Base-by-base conservation (phyloP, 2,113 vertebrate genomes). In the Nestor notabilis region DNA sequence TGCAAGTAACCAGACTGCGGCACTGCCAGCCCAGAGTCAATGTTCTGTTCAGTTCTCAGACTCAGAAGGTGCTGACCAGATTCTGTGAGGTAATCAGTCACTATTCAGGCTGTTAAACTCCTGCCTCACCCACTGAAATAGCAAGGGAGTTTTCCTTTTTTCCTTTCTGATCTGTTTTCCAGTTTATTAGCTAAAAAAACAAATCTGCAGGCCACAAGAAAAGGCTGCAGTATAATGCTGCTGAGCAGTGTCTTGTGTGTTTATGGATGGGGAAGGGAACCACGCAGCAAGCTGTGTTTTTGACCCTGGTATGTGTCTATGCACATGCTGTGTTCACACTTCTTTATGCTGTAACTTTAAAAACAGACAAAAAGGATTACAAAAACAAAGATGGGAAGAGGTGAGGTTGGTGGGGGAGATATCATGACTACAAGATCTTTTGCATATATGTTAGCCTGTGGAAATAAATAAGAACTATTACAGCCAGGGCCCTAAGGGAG, bases 401-500 rank as follows among this genome's bases (percentile, higher is more conserved):
- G 60, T 95, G 71, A 95, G 47, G 50, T 56, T 88, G 46, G n/a
- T 68, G 61, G 55, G 49, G 80, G 64, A 10, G 11, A 82, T 66
- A 92, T 78, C 66, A 16, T 66, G 70, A 90, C 89, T 91, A 71
- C 69, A 90, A 72, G 56, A 83, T 96, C 66, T 96, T 95, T 96
- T 94, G 89, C 93, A 92, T 96, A 71, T 90, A 90, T 90, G 81
- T 87, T 94, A 90, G 83, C 74, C 91, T 95, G 94, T 95, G 93
- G 83, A 97, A 95, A 97, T 96, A 97, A 97, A 97, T 96, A 97
- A 96, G 81, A 89, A 95, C 83, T 89, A 79, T 93, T 95, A 95
- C 77, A 97, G 83, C 70, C 81, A 79, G 82, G 70, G 80, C 92
- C 92, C 90, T 93, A 92, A 95, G 92, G 93, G 93, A 96, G 89